Percentiles rank a stretch among this genome's conserved stretches.
Conservation (phyloP, 1,140 invertebrate genomes). For the Melipona quadrifasciata region DNA sequence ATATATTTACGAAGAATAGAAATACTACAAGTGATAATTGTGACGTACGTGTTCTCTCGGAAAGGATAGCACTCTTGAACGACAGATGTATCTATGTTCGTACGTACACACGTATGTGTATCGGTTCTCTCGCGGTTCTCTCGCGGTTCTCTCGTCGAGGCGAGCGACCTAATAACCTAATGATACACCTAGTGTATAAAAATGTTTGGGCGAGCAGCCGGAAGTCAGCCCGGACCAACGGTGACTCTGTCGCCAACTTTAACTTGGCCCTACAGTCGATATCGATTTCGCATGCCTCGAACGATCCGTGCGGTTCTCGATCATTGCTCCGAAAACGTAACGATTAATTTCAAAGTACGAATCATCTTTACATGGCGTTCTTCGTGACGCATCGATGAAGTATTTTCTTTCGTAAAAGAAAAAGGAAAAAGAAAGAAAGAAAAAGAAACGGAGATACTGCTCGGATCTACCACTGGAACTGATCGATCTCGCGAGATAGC, state of each 20-base stretch:
- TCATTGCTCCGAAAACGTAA: conserved; percentile 34
- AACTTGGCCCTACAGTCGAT: not conserved
- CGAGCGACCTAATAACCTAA: conserved; percentile 32
- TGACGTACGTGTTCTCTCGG: too few species aligned
- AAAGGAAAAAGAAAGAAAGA: not conserved
- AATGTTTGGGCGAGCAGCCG: not conserved
- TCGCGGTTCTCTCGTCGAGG: not conserved
- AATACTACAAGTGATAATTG: not conserved
- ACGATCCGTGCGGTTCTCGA: conserved; percentile 58
- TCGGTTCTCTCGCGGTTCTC: not conserved
- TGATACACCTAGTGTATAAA: not conserved
- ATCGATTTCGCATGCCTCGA: conserved; percentile 68
- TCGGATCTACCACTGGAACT: not conserved
- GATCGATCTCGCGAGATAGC: not conserved
- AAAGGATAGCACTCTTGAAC: not conserved
- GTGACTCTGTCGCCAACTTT: not conserved
- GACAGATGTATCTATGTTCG: not conserved
- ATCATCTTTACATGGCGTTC: not conserved
- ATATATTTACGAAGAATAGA: not conserved
- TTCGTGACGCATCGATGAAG: not conserved
- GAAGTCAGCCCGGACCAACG: not conserved
- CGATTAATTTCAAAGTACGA: not conserved
- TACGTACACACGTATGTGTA: too few species aligned
- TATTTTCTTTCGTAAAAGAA: not conserved
- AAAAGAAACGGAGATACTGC: not conserved